Percentiles rank a stretch among this genome's conserved stretches.
These are phyloP conservation scores for Luehdorfia chinensis DNA, from an alignment of 1,140 invertebrate genomes.

Conservation along the genomic window DNA sequence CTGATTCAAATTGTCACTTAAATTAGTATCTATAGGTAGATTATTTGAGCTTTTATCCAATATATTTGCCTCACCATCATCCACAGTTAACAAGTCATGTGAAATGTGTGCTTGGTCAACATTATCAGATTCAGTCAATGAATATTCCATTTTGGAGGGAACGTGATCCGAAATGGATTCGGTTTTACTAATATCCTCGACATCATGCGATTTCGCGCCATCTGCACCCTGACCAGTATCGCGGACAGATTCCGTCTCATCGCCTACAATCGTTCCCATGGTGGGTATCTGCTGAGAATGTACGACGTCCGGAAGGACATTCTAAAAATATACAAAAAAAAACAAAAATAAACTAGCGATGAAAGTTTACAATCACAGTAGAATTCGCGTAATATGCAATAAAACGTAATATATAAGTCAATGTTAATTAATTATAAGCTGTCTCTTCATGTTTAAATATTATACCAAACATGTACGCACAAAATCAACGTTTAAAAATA, in stretches of 20 bases:
- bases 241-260: constrained; percentile 32
- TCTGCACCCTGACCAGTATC: constrained; percentile 28
- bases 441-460: background rate
- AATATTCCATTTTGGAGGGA: constrained; percentile 54
- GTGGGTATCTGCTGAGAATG: constrained; percentile 66
- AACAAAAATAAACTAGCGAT: constrained; percentile 53
- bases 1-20: constrained; percentile 33
- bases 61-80: constrained; percentile 24
- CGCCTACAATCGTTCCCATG: constrained; percentile 33
- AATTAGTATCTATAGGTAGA: constrained; percentile 34
- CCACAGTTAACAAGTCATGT: constrained; percentile 29
- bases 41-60: constrained; percentile 38
- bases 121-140: constrained; percentile 43
- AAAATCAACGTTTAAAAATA: constrained; percentile 41
- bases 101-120: constrained; percentile 21
- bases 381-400: constrained; percentile 1
- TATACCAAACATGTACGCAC: constrained; percentile 23
- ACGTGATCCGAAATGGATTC: constrained; percentile 68
- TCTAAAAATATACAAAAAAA: constrained; percentile 74
- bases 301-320: constrained; percentile 73
- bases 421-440: background rate
- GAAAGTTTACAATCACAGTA: constrained; percentile 15
- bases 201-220: constrained; percentile 27
- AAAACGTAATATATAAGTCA: background rate
- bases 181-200: constrained; percentile 41